These are phyloP conservation scores for Uropetala carovei DNA, from an alignment of 2,888 invertebrate species.

Conservation along the genomic window DNA sequence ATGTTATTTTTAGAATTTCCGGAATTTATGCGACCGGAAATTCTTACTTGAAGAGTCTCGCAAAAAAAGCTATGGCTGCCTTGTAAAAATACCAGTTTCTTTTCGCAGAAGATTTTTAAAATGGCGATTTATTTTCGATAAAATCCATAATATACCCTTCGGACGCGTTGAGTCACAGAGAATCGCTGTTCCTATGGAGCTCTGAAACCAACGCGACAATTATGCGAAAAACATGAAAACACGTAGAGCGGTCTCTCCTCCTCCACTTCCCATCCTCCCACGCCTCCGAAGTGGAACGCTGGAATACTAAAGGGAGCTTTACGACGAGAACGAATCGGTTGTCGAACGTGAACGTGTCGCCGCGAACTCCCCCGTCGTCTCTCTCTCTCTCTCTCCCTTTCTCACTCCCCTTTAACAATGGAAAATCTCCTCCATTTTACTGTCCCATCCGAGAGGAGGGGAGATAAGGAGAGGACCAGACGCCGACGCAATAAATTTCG, in stretches of 20 bases:
- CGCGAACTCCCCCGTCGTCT: not conserved
- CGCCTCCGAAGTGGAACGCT: not conserved
- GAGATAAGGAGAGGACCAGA: conserved; percentile 3
- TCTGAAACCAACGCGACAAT: not conserved
- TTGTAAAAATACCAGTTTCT: conserved; percentile 1
- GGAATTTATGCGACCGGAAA: conserved; percentile 33
- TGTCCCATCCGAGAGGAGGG: not conserved
- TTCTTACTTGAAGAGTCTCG: not conserved
- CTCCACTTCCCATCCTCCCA: not conserved
- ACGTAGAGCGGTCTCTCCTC: not conserved
- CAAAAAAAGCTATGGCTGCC: conserved; percentile 1
- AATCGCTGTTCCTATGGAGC: not conserved
- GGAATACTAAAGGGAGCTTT: not conserved
- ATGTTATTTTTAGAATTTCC: conserved; percentile 24
- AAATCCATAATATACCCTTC: not conserved
- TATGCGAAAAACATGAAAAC: no score
- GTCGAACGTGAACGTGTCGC: not conserved
- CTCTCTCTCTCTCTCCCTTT: no score
- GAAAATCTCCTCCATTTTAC: not conserved
- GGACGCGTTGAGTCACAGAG: not conserved
- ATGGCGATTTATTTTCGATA: not conserved
- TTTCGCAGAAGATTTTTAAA: not conserved
- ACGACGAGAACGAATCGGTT: not conserved
- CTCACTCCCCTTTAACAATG: not conserved
- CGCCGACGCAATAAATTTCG: conserved; percentile 10